phyloP scores from a whole-genome alignment of 2,113 vertebrate species.

The Ancistrus triradiatus region DNA sequence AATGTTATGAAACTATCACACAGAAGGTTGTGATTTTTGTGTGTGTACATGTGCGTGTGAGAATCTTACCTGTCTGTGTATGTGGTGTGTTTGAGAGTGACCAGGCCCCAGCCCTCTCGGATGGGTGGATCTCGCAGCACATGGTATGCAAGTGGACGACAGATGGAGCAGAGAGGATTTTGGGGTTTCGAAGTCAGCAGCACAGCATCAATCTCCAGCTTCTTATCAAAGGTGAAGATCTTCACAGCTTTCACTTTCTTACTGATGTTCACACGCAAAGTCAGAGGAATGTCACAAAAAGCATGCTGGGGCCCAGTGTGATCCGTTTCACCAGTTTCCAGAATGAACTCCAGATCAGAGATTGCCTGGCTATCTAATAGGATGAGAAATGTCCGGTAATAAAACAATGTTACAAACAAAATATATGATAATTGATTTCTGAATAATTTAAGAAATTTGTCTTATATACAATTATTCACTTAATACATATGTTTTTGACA shows the following conservation, averaged over 20 bases:
- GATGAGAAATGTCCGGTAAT: no score
- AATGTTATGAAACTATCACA: no score
- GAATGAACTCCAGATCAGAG: conserved; percentile 78
- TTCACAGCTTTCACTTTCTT: conserved; percentile 76
- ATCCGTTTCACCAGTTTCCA: conserved; percentile 73
- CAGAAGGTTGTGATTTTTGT: no score
- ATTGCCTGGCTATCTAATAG: conserved; percentile 65
- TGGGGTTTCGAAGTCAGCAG: conserved; percentile 78
- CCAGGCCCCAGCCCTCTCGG: conserved; percentile 46
- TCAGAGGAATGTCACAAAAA: conserved; percentile 88
- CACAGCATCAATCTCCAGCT: conserved; percentile 89
- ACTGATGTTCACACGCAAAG: conserved; percentile 73
- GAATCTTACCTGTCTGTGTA: conserved; percentile 79
- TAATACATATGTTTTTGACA: no score
- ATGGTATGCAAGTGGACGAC: conserved; percentile 75
- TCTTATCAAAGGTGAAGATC: conserved; percentile 88
- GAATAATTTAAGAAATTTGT: no score
- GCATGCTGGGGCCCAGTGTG: conserved; percentile 80
- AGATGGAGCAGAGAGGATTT: conserved; percentile 76
- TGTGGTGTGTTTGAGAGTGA: conserved; percentile 63
- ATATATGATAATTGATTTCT: no score
- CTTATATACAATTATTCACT: no score
- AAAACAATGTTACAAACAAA: no score
- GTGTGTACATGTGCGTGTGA: neutral
- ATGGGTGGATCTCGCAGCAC: conserved; percentile 79